phyloP scores from a whole-genome alignment of 2,113 vertebrate species.

The Xiphophorus maculatus region DNA sequence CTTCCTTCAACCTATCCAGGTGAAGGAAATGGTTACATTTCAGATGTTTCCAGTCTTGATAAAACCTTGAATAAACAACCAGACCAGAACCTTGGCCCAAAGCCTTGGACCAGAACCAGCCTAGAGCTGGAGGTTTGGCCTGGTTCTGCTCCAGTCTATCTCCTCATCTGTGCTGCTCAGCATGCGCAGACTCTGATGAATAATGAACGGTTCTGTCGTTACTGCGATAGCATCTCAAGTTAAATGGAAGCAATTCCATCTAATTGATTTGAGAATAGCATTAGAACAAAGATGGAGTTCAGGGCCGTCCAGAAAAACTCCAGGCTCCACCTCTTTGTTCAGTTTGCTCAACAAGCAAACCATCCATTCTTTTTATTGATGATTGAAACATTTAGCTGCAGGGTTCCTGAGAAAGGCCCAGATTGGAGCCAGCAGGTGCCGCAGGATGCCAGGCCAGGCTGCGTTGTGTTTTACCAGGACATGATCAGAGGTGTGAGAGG shows the following conservation, averaged over 20 bases:
- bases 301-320: slow-evolving; percentile 26
- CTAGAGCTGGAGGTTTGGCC: too few species aligned
- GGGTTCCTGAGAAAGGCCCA: slow-evolving; percentile 22
- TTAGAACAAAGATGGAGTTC: slow-evolving; percentile 66
- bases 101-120: slow-evolving; percentile 6
- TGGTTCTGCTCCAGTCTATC: slow-evolving; percentile 68
- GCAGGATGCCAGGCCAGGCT: slow-evolving; percentile 41
- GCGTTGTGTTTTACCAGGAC: slow-evolving; percentile 22
- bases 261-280: slow-evolving; percentile 81
- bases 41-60: too few species aligned
- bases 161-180: slow-evolving; percentile 57
- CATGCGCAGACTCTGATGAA: slow-evolving; percentile 73
- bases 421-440: slow-evolving; percentile 64
- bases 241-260: slow-evolving; percentile 81
- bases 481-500: slow-evolving; percentile 69
- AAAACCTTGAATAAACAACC: neutral
- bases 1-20: neutral
- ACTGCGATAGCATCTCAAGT: slow-evolving; percentile 78
- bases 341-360: neutral
- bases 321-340: slow-evolving; percentile 1
- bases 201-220: slow-evolving; percentile 82
- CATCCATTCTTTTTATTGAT: too few species aligned
- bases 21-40: too few species aligned
- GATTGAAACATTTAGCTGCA: too few species aligned
- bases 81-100: slow-evolving; percentile 15